These are phyloP conservation scores for Loripinus fragilis DNA, from an alignment of 2,888 invertebrate genomes.

Conservation along the genomic window DNA sequence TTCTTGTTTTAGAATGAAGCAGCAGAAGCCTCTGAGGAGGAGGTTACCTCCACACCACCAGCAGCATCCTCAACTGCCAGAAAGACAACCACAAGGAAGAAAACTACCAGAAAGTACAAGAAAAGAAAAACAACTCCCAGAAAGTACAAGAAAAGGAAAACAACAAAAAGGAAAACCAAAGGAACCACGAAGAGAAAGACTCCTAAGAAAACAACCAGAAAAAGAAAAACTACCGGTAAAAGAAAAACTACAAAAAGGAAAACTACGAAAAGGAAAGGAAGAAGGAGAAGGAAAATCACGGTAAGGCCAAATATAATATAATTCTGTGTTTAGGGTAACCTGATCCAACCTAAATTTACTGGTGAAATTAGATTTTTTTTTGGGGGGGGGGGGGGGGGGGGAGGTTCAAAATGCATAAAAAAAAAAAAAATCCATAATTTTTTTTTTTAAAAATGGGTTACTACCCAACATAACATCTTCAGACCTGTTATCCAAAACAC, in stretches of 20 bases:
- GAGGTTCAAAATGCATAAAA: too few species aligned
- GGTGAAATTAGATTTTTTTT: too few species aligned
- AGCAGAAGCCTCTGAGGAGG: conserved; percentile 41
- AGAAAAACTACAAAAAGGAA: conserved; percentile 31
- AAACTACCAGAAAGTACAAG: conserved; percentile 48
- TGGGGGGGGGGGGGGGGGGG: too few species aligned
- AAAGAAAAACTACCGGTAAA: conserved; percentile 40
- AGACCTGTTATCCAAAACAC: too few species aligned
- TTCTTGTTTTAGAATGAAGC: conserved; percentile 25
- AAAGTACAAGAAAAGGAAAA: conserved; percentile 56
- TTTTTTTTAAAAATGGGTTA: too few species aligned
- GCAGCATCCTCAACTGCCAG: conserved; percentile 39
- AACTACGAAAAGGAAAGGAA: conserved; percentile 33
- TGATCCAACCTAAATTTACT: too few species aligned
- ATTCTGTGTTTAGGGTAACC: too few species aligned
- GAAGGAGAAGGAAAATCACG: conserved; percentile 1
- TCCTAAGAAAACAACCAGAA: conserved; percentile 34
- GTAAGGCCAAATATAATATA: too few species aligned
- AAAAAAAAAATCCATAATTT: too few species aligned
- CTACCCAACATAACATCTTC: too few species aligned
- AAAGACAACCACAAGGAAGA: conserved; percentile 52
- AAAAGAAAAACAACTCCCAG: conserved; percentile 52
- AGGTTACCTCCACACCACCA: conserved; percentile 22
- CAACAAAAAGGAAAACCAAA: conserved; percentile 55
- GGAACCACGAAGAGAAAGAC: conserved; percentile 30